Base-by-base conservation (phyloP, 2,888 invertebrate species). In the Cybosia mesomella region DNA sequence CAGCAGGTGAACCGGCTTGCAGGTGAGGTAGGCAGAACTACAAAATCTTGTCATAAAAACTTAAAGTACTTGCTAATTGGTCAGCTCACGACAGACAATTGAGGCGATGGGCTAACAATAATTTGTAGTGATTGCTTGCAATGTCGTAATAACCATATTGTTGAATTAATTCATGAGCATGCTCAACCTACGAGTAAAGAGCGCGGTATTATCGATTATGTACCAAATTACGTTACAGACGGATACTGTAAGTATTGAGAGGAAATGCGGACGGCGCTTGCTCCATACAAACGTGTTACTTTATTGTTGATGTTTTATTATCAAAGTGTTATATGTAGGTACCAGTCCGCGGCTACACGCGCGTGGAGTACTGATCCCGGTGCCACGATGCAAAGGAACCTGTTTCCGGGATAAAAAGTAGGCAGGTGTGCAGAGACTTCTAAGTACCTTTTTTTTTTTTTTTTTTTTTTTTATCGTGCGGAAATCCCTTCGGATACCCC, bases 121-220 rank as follows among this genome's bases (percentile, higher is more conserved):
- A 61, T 63, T 28, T 24, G 8, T 32, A 43, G 22, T 32, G 36
- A 58, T 67, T 67, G 53, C 67, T 53, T 32, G 4, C 32, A 21
- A 58, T 63, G 53, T 36, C 18, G 58, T 18, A 63, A 63, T 13
- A 58, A 24, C 24, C 36, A 58, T 58, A 54, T 58, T 63, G 63
- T 32, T 63, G 63, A 34, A 67, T 67, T 63, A 67, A 67, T 67
- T 53, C 36, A 36, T 63, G 13, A 18, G 58, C 58, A 63, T 58
- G 58, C 53, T 15, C 67, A n/a, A 49, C 54, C 28, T 13, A 34
- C 53, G 21, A 53, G 36, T 18, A 21, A 10, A 8, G 13, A 21
- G 21, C 2, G 21, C 32, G n/a, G 13, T 18, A n/a, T 24, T 28
- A 24, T 57, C 22, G 39, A 18, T 34, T 64, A 57, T 55, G 24